Evolutionary conservation across 2,113 vertebrate genomes (phyloP).

Genomic region (Plotosus lineatus): DNA sequence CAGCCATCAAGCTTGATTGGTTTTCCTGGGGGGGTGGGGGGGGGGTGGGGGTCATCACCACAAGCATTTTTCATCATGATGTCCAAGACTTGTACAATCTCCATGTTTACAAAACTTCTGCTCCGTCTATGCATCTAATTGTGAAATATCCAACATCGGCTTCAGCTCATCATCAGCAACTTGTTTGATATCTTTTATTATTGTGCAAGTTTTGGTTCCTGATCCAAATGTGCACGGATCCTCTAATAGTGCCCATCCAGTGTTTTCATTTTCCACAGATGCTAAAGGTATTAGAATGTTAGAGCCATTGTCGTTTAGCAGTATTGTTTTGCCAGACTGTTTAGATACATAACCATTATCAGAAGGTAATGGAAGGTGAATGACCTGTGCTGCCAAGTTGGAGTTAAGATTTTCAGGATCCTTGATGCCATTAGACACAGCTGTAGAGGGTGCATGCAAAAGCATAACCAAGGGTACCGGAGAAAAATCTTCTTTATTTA

Average conservation of each 20-base stretch:
- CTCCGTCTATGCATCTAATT: background rate
- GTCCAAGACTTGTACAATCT: background rate
- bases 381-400: background rate
- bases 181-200: background rate
- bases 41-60: too few species aligned
- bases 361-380: background rate
- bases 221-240: background rate
- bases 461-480: slow-evolving; percentile 65
- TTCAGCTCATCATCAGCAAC: background rate
- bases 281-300: slow-evolving; percentile 36
- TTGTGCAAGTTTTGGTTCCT: background rate
- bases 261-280: background rate
- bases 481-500: slow-evolving; percentile 61
- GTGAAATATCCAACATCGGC: background rate
- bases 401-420: background rate
- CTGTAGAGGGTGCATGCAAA: slow-evolving; percentile 53
- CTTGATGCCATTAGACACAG: slow-evolving; percentile 5
- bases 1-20: too few species aligned
- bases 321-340: background rate
- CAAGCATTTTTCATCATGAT: background rate
- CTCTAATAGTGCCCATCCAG: slow-evolving; percentile 28
- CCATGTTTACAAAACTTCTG: background rate
- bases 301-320: slow-evolving; percentile 6
- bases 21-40: too few species aligned
- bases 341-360: background rate